Conservation (phyloP, 2,888 invertebrate species). For the Dugesia japonica region DNA sequence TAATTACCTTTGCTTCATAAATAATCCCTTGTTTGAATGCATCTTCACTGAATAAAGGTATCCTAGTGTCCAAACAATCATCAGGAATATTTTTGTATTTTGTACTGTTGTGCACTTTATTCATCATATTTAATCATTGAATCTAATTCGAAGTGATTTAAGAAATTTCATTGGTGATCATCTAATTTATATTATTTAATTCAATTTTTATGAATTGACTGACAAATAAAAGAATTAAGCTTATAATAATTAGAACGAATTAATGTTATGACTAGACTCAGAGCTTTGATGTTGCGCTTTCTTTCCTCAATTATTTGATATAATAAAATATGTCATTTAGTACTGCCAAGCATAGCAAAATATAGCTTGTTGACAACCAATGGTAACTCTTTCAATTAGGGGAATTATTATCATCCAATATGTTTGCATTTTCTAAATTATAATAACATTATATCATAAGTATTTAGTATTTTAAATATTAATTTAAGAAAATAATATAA, state of each 20-base stretch:
- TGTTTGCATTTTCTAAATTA: constrained; percentile 2
- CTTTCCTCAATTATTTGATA: constrained; percentile 8
- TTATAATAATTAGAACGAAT: background rate
- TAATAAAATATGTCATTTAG: constrained; percentile 15
- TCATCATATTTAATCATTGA: background rate
- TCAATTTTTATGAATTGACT: background rate
- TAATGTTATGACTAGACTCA: constrained; percentile 2
- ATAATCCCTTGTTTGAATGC: constrained; percentile 34
- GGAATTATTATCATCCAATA: constrained; percentile 14
- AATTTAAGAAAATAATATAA: too few species aligned
- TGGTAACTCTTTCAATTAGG: constrained; percentile 20
- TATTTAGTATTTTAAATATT: too few species aligned
- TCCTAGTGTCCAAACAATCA: constrained; percentile 22
- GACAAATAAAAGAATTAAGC: background rate
- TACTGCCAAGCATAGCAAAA: constrained; percentile 1
- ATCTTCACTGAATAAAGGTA: constrained; percentile 29
- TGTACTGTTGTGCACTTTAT: background rate
- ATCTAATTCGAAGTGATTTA: background rate
- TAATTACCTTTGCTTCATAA: constrained; percentile 32
- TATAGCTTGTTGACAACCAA: constrained; percentile 20
- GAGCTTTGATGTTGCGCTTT: constrained; percentile 9
- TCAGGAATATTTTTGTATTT: constrained; percentile 28
- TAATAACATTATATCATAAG: too few species aligned
- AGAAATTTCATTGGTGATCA: background rate
- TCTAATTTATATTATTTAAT: background rate